Evolutionary conservation across 2,113 vertebrate species (phyloP), one percentile per base, ranked within the genome.

Genomic region (Ancistrus triradiatus): DNA sequence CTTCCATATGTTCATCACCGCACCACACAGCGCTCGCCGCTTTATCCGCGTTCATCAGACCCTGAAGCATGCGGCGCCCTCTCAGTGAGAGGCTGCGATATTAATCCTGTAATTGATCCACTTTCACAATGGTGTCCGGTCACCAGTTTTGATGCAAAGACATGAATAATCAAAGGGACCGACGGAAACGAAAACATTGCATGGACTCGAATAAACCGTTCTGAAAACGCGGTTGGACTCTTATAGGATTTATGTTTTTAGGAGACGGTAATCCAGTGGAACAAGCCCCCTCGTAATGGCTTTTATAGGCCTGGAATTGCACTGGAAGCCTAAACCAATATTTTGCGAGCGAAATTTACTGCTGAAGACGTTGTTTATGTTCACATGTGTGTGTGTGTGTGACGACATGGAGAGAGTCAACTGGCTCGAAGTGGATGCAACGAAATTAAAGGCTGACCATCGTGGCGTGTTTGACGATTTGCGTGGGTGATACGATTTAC

Each of bases 241-340:
- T 68, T 35, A 68, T 44, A 65, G 65, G 61, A 72, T 72, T 72
- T 75, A 57, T 69, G 57, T 58, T 63, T 47, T 60, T 61, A 60
- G 46, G 50, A 63, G 73, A 75, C 65, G 73, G 64, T 47, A 64
- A 53, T 69, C 46, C 60, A 58, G 63, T 75, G 69, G 69, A 72
- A 72, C 56, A 58, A 50, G 42, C 28, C 38, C 37, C 37, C 43
- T 69, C 57, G 71, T 68, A 60, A 69, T 63, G 60, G 19, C 37
- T 60, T 75, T 75, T 64, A 75, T 71, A 59, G 59, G 60, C 59
- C 42, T 63, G 66, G 49, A 71, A 71, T 68, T 70, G 64, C 64
- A 68, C 46, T 42, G 59, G 46, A 64, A 60, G 68, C 53, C 64
- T 71, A 71, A 75, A 75, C 63, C 59, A 75, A 71, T 67, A 71